A percentile compares a stretch with the other conserved stretches of the same genome.
phyloP scores from a whole-genome alignment of 2,888 invertebrate species.

The Toxonevra muliebris region DNA sequence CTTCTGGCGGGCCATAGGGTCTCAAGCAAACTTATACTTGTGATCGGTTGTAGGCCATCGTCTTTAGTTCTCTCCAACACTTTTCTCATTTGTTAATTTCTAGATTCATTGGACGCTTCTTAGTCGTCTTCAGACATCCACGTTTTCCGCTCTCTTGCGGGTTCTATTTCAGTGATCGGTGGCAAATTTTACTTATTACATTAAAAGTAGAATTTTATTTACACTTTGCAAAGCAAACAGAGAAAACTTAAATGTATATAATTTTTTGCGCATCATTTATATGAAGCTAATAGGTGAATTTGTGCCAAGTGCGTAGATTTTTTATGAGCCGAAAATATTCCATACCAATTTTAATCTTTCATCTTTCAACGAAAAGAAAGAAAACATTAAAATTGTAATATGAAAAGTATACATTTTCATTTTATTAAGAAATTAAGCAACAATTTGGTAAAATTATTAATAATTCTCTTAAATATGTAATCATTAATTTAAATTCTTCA shows the following conservation, averaged over 20 bases:
- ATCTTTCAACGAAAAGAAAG: neutral
- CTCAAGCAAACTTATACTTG: no score
- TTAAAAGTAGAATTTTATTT: neutral
- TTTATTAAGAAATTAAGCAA: neutral
- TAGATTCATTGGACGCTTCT: no score
- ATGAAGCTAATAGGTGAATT: conserved; percentile 6
- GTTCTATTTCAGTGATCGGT: no score
- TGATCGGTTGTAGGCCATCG: no score
- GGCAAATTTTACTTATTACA: no score
- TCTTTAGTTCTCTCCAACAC: no score
- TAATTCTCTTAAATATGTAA: neutral
- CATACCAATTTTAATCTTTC: neutral
- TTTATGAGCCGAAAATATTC: conserved; percentile 27
- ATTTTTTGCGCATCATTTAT: neutral
- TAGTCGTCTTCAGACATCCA: no score
- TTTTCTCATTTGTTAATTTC: no score
- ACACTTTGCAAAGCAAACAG: neutral
- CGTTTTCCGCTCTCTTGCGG: no score
- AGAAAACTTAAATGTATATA: neutral
- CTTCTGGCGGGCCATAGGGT: no score
- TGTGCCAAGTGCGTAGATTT: conserved; percentile 43
- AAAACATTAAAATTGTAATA: neutral
- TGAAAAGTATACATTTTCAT: neutral
- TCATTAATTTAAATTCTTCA: neutral
- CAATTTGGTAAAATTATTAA: conserved; percentile 9